Conservation (phyloP, 2,888 invertebrate species). For the Ormyrus nitidulus region DNA sequence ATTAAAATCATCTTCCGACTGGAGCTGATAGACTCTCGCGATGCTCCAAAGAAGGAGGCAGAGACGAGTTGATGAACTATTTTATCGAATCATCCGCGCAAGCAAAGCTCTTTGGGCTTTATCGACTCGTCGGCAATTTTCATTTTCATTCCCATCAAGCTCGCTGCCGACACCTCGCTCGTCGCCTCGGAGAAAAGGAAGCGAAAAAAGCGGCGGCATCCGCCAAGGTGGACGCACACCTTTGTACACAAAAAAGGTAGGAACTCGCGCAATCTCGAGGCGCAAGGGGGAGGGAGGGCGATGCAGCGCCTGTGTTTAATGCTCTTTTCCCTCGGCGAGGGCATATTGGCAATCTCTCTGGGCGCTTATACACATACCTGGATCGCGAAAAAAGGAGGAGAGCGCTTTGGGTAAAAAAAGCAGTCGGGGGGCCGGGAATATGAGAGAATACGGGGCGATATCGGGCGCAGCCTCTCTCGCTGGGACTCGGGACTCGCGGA, state of each 20-base stretch:
- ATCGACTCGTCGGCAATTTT: constrained; percentile 43
- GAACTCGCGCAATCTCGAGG: constrained; percentile 22
- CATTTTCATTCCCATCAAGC: constrained; percentile 25
- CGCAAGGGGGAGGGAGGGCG: background rate
- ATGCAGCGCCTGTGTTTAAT: constrained; percentile 22
- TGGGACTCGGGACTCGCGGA: constrained; percentile 52
- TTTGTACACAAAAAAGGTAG: constrained; percentile 12
- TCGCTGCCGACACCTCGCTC: background rate
- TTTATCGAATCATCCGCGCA: background rate
- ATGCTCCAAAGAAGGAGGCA: constrained; percentile 39
- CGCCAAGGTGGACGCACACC: background rate
- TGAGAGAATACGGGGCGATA: constrained; percentile 44
- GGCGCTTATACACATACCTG: constrained; percentile 1
- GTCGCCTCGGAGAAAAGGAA: background rate
- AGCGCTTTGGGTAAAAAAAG: constrained; percentile 5
- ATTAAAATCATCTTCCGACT: too few species aligned
- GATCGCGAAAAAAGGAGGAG: constrained; percentile 33
- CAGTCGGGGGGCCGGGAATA: constrained; percentile 22
- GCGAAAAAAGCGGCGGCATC: background rate
- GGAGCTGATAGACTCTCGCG: too few species aligned
- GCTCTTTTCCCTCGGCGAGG: constrained; percentile 35
- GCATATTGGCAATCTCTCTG: constrained; percentile 45
- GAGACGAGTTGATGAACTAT: background rate
- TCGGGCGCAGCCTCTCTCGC: constrained; percentile 47
- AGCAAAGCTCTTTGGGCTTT: constrained; percentile 6